Evolutionary conservation across 2,888 invertebrate species (phyloP), one percentile per base, ranked within the genome.

Genomic region (Agriopis leucophaearia): DNA sequence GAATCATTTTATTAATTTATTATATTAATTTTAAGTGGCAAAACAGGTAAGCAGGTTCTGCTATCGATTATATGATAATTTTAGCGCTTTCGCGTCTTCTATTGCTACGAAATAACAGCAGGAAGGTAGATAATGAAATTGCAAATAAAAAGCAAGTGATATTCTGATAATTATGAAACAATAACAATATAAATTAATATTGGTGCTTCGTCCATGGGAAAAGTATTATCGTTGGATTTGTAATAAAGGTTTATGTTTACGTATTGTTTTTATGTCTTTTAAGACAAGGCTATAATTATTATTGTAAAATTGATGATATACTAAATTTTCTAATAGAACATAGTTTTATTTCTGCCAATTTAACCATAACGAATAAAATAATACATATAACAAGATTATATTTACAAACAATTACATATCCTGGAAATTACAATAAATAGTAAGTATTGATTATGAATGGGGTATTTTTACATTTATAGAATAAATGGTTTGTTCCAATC

Each of bases 291-390:
- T 90, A 86, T 88, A 87, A 27, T 27, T 27, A 5, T 88, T 88
- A 88, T 88, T 90, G 87, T 90, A 86, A 90, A 90, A 88, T 86
- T 88, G 84, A 85, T 83, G 80, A 89, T 86, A 89, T 87, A 92
- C 91, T 89, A 92, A 90, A 90, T 90, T 91, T 92, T 92, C 85
- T 91, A 91, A 89, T 90, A 84, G 66, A 80, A 61, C 66, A 59
- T 82, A 66, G 84, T 88, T 89, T 89, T 83, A 88, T 88, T 89
- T 83, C 35, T 63, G 72, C 59, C 54, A 27, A 57, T 44, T 45
- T 13, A 18, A 55, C 6, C n/a, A 48, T 10, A 44, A 40, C 9
- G 48, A 36, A n/a, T 51, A 35, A 16, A 36, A 42, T 18, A 16
- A 44, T 65, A 45, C 56, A 68, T 47, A 63, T 12, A 52, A 69